Base-by-base conservation (phyloP, 2,113 vertebrate species). In the Bagarius yarrelli region DNA sequence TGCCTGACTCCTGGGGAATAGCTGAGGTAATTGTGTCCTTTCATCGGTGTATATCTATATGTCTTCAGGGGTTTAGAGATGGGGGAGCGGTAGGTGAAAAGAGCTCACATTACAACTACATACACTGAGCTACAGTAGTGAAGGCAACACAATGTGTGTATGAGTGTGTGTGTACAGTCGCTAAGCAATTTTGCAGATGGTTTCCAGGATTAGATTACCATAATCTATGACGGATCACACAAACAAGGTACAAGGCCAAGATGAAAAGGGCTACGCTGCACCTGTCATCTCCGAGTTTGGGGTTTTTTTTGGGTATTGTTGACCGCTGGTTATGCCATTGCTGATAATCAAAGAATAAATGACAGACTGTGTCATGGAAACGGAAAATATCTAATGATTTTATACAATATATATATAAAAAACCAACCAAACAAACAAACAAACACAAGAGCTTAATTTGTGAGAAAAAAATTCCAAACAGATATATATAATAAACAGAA, bases 181-280 rank as follows among this genome's bases (percentile, higher is more conserved):
- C 44, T 81, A 83, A 89, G 85, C 85, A 80, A 84, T 87, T 87
- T 59, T 71, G 81, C 23, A 32, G 79, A 84, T 87, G 67, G 78
- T 86, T 84, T 82, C 72, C 82, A 25, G 84, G 88, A 92, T 91
- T 90, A 90, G 89, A 90, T 90, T 91, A 91, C 85, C 61, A 71
- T 90, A 92, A 91, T 80, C 91, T 88, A 90, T 81, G 82, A 86
- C 80, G 88, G 88, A 85, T 89, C 87, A 86, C 64, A 86, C 85
- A 90, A 91, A 90, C 88, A 84, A 86, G 81, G 90, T 89, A 87
- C 81, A 88, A 70, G 53, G 30, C 5, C 8, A 70, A 81, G 81
- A 76, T 80, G 66, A 64, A 52, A 75, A 80, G 15, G 21, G 30
- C 1, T 44, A 30, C 25, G 23, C 60, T 44, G 60, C 36, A 50